Conservation (phyloP, 2,888 invertebrate genomes). For the Tenthredo amoena region DNA sequence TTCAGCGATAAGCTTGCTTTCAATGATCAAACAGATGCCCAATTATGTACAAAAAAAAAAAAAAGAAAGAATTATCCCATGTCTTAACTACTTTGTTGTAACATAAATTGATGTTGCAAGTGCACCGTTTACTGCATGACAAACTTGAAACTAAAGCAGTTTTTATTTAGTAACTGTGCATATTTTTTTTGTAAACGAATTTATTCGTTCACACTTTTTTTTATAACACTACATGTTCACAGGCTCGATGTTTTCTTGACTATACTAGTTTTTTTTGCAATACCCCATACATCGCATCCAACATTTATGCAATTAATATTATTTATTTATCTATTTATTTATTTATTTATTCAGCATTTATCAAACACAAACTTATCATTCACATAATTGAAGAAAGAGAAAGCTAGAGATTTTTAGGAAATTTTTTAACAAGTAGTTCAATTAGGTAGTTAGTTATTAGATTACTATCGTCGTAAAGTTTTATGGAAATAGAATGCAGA, state of each 20-base stretch:
- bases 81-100: constrained; percentile 33
- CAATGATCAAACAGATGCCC: constrained; percentile 1
- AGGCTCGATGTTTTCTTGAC: constrained; percentile 36
- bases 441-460: neutral
- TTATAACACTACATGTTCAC: constrained; percentile 20
- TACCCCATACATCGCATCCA: neutral
- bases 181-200: neutral
- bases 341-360: neutral
- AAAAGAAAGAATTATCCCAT: neutral
- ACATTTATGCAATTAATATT: neutral
- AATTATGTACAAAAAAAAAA: neutral
- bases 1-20: neutral
- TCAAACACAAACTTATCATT: neutral
- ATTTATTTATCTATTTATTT: neutral
- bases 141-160: constrained; percentile 8
- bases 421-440: neutral
- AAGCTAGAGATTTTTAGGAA: neutral
- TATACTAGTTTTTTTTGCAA: constrained; percentile 32
- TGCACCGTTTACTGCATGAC: constrained; percentile 28
- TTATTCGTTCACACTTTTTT: neutral
- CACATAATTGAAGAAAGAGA: neutral
- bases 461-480: neutral
- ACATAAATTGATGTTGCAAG: constrained; percentile 40
- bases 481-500: neutral
- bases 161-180: constrained; percentile 25